Conservation (phyloP, 1,140 invertebrate species). For the Drosophila saltans region DNA sequence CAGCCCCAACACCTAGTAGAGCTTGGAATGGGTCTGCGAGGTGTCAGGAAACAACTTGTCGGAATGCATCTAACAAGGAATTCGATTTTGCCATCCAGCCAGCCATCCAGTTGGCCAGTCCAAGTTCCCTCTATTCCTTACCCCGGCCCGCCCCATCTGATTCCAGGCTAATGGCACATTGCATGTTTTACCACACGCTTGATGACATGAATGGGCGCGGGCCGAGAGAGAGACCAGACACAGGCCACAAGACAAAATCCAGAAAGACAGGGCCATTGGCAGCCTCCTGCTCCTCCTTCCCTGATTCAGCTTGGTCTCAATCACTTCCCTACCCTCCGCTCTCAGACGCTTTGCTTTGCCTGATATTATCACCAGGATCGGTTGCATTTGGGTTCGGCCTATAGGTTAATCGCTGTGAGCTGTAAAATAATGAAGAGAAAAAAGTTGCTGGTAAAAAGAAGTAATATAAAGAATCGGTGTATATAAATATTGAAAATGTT, state of each 20-base stretch:
- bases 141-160: slow-evolving; percentile 28
- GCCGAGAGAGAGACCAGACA: slow-evolving; percentile 62
- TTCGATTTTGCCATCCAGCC: slow-evolving; percentile 75
- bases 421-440: not conserved
- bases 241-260: slow-evolving; percentile 17
- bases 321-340: not conserved
- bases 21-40: slow-evolving; percentile 38
- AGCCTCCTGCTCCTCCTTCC: no score
- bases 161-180: slow-evolving; percentile 78
- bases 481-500: no score
- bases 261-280: slow-evolving; percentile 24
- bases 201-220: slow-evolving; percentile 83
- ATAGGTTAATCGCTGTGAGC: slow-evolving; percentile 3
- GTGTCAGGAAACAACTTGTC: slow-evolving; percentile 83
- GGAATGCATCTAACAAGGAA: slow-evolving; percentile 83
- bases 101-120: slow-evolving; percentile 28
- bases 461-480: not conserved
- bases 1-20: slow-evolving; percentile 71
- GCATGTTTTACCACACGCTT: slow-evolving; percentile 83
- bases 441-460: not conserved
- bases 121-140: slow-evolving; percentile 6
- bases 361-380: slow-evolving; percentile 8
- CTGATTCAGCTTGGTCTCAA: not conserved
- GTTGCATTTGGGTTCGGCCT: slow-evolving; percentile 8
- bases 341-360: not conserved